These are phyloP conservation scores for Lutjanus campechanus DNA, from an alignment of 2,797 vertebrate species.

Conservation along the genomic window DNA sequence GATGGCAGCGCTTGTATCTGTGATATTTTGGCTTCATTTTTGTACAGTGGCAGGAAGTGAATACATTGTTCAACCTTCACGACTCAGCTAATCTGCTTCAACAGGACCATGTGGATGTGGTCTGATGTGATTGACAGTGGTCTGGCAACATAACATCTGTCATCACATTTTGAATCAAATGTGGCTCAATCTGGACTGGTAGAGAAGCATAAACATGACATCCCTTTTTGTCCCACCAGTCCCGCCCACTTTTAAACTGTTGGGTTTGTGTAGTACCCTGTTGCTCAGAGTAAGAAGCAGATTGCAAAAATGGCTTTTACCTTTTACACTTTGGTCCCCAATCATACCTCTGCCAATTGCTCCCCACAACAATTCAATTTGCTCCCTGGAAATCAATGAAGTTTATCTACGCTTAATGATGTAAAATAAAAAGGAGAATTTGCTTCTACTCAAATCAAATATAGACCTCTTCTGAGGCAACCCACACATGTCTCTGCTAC, in stretches of 20 bases:
- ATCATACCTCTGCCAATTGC: background rate
- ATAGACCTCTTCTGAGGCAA: constrained; percentile 9
- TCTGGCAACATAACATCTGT: background rate
- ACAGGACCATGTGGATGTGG: background rate
- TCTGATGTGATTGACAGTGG: background rate
- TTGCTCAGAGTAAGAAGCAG: background rate
- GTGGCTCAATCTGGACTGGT: background rate
- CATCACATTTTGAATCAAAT: constrained; percentile 13
- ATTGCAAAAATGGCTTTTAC: background rate
- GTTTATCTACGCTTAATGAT: constrained; percentile 12
- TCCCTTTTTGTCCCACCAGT: background rate
- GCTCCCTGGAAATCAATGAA: background rate
- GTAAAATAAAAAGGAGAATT: constrained; percentile 3
- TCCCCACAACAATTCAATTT: background rate
- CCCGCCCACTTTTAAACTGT: background rate
- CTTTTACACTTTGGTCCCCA: background rate
- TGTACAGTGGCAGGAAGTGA: no score
- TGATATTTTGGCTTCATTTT: no score
- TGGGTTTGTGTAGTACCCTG: background rate
- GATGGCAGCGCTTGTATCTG: no score
- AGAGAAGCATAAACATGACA: background rate
- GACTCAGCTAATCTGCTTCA: background rate
- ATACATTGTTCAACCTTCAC: background rate
- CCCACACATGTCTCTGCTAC: constrained; percentile 29
- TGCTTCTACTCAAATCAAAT: constrained; percentile 15